Conservation (phyloP, 2,888 invertebrate species). For the Tetragonisca angustula region DNA sequence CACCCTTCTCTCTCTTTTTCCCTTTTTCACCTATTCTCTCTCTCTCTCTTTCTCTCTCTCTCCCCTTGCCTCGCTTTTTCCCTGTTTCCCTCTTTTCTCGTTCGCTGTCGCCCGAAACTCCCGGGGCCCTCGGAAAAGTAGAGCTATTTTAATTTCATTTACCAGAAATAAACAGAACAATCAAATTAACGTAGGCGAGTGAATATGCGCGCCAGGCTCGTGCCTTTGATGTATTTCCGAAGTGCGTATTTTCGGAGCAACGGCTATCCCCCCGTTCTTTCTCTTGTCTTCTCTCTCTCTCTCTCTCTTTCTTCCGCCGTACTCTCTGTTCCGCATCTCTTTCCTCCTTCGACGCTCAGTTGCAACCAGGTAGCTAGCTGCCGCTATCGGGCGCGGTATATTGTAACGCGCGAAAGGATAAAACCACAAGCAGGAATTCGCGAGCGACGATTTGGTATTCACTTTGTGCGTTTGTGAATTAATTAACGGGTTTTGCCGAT, state of each 20-base stretch:
- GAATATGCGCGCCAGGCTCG: conserved; percentile 45
- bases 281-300: not conserved
- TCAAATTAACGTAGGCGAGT: conserved; percentile 64
- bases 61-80: not conserved
- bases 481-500: conserved; percentile 32
- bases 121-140: conserved; percentile 39
- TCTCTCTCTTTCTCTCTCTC: conserved; percentile 22
- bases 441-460: conserved; percentile 74
- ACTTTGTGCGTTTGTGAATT: conserved; percentile 57
- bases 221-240: conserved; percentile 61
- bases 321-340: not conserved
- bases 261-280: conserved; percentile 7
- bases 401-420: conserved; percentile 44
- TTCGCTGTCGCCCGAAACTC: conserved; percentile 66
- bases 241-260: conserved; percentile 62
- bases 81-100: conserved; percentile 1
- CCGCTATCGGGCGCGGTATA: conserved; percentile 33
- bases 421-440: conserved; percentile 47
- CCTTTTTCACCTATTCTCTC: not conserved
- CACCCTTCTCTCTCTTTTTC: conserved; percentile 26
- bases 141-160: conserved; percentile 72
- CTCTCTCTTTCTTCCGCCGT: no score
- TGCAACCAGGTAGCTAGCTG: conserved; percentile 17
- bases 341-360: not conserved
- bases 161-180: conserved; percentile 69